phyloP scores from a whole-genome alignment of 2,113 vertebrate species.

The Vireo altiloquus region DNA sequence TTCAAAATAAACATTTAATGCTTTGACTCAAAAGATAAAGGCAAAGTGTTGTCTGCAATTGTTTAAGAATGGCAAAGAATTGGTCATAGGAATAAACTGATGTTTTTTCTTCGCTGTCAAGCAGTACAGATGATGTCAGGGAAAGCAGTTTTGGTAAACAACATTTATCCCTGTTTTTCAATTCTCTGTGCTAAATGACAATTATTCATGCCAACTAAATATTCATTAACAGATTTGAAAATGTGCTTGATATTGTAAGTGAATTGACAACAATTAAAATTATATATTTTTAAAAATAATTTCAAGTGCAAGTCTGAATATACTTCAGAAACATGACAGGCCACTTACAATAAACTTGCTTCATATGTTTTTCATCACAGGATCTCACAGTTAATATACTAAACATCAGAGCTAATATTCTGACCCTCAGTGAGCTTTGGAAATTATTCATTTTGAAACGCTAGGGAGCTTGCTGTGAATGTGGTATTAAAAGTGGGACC shows the following conservation, averaged over 20 bases:
- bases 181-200: slow-evolving; percentile 33
- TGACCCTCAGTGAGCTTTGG: neutral
- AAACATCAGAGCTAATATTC: neutral
- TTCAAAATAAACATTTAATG: neutral
- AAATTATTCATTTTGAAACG: neutral
- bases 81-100: neutral
- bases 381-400: neutral
- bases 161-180: slow-evolving; percentile 21
- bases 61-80: neutral
- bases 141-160: slow-evolving; percentile 37
- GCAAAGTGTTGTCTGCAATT: neutral
- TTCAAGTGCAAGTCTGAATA: neutral
- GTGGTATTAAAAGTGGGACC: neutral
- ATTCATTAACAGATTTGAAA: slow-evolving; percentile 44
- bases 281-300: neutral
- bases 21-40: neutral
- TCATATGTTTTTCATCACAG: neutral
- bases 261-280: neutral
- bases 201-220: slow-evolving; percentile 23
- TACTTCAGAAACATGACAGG: neutral
- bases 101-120: neutral
- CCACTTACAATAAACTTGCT: neutral
- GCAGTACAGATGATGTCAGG: neutral
- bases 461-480: neutral
- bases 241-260: slow-evolving; percentile 11